Base-by-base conservation (phyloP, 2,113 vertebrate species). In the Grus americana region DNA sequence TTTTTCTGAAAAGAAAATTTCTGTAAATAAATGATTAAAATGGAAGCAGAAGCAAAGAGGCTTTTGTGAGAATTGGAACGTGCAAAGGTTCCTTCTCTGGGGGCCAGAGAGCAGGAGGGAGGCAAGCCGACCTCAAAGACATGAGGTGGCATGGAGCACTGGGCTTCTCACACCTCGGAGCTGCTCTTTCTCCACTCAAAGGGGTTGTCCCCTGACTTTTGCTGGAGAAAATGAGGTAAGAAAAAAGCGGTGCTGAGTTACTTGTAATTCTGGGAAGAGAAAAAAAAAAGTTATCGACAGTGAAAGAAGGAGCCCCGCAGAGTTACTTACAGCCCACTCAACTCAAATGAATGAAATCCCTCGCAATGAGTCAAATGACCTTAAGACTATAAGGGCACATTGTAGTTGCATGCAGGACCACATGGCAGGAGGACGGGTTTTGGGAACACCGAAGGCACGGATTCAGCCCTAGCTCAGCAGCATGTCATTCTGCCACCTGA, bases 341-440 rank as follows among this genome's bases (percentile, higher is more conserved):
- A 54, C 1, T 12, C 5, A 8, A 87, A 86, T 21, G 11, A 92
- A 71, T 12, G 6, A 92, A 93, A 85, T 27, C 57, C 50, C 14
- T 50, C 0, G 0, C 66, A 50, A n/a, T 4, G 15, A 83, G 17
- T 76, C 55, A 73, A 84, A 42, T 10, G 46, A 42, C 61, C 26
- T 79, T 61, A 67, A 38, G 47, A 55, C 73, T 61, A 7, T 10
- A 70, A 46, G 21, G 32, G 42, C 32, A 67, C 27, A 5, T 1
- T 61, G 66, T 36, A 75, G 49, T 27, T 52, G 30, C 34, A 36
- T 0, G 1, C 1, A 9, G 72, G n/a, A 80, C 17, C n/a, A 57
- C 0, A 0, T 26, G 27, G 49, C 71, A 73, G 34, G 14, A 40
- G 0, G 1, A 13, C 0, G 2, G 2, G 17, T 55, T 79, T 89